Conservation (phyloP, 2,113 vertebrate genomes). For the Cyprinodon tularosa region DNA sequence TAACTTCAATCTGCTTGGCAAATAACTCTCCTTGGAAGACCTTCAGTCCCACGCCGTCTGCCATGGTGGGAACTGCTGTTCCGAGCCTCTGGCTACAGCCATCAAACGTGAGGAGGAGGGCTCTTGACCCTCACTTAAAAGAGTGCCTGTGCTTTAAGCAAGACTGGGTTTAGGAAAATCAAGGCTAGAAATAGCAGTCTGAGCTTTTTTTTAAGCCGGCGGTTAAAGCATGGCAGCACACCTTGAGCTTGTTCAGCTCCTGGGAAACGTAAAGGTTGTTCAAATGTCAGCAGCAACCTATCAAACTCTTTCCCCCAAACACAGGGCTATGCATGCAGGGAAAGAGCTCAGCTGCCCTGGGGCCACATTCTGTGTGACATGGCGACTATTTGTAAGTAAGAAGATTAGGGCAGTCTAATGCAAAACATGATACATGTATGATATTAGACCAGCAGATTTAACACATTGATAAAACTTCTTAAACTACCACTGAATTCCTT, state of each 20-base stretch:
- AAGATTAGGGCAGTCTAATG: constrained; percentile 45
- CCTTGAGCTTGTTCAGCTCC: constrained; percentile 58
- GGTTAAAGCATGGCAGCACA: constrained; percentile 59
- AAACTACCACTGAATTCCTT: neutral
- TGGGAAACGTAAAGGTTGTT: constrained; percentile 70
- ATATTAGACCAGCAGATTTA: constrained; percentile 35
- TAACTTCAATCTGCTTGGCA: neutral
- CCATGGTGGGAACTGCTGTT: constrained; percentile 18
- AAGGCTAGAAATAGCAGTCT: constrained; percentile 50
- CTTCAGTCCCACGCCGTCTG: constrained; percentile 8
- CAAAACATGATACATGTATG: constrained; percentile 38
- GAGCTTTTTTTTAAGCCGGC: constrained; percentile 58
- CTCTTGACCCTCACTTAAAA: constrained; percentile 45
- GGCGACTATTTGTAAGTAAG: constrained; percentile 31
- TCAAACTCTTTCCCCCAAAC: constrained; percentile 38
- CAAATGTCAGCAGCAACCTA: constrained; percentile 66
- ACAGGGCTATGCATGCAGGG: constrained; percentile 34
- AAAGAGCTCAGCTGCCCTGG: constrained; percentile 50
- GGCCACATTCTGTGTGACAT: constrained; percentile 43
- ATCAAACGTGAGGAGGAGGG: constrained; percentile 24
- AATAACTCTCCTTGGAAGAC: constrained; percentile 10
- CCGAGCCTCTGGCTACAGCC: constrained; percentile 26
- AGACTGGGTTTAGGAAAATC: constrained; percentile 42
- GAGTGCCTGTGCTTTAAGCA: constrained; percentile 19
- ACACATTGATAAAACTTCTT: constrained; percentile 27